These are phyloP conservation scores for Lacanobia oleracea DNA, from an alignment of 2,888 invertebrate genomes.

Conservation along the genomic window DNA sequence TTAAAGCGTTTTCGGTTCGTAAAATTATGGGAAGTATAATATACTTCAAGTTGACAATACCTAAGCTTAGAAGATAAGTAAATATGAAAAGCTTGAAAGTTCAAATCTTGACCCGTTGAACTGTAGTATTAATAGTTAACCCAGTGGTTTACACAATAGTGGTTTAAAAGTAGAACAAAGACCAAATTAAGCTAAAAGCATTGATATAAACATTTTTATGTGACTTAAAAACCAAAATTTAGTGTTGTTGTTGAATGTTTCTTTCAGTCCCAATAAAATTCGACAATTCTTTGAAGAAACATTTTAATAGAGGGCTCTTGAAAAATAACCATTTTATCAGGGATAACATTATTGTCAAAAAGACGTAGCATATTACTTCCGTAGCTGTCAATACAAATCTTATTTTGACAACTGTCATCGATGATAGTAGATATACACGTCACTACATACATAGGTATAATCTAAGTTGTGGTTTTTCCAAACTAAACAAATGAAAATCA, in stretches of 20 bases:
- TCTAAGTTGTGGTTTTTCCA: neutral
- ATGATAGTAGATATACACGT: too few relatives aligned
- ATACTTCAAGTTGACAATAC: neutral
- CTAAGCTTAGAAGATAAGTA: neutral
- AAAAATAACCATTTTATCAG: too few relatives aligned
- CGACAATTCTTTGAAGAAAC: too few relatives aligned
- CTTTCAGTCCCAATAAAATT: too few relatives aligned
- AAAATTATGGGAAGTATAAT: conserved; percentile 1
- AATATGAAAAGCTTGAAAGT: conserved; percentile 16
- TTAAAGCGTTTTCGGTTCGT: neutral
- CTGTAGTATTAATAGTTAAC: neutral
- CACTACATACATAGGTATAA: neutral
- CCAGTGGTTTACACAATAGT: neutral
- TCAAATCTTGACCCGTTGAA: conserved; percentile 18
- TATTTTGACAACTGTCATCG: too few relatives aligned
- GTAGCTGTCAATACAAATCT: too few relatives aligned
- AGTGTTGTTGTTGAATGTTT: too few relatives aligned
- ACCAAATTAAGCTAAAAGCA: conserved; percentile 14
- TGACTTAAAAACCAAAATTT: neutral
- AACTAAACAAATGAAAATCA: neutral
- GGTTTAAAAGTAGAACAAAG: conserved; percentile 8
- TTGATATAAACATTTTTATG: neutral
- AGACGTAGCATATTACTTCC: too few relatives aligned
- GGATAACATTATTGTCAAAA: too few relatives aligned
- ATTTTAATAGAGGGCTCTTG: too few relatives aligned